Base-by-base conservation (phyloP, 2,797 vertebrate genomes). In the Carcharodon carcharias region DNA sequence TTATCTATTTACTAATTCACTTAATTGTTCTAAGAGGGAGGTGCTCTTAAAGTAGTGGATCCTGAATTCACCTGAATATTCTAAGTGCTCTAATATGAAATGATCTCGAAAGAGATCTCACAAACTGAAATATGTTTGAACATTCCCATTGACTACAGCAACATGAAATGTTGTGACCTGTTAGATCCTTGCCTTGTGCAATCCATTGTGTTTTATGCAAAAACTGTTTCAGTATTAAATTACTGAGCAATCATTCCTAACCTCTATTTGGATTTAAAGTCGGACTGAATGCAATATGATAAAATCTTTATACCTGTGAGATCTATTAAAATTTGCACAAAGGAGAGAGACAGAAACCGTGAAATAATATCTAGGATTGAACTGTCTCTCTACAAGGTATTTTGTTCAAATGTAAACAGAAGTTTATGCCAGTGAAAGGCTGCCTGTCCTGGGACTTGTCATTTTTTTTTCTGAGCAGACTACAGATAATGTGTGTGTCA, bases 401-500 rank as follows among this genome's bases (percentile, higher is more conserved):
- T 54, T 73, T 95, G 94, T 69, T 31, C 45, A 56, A 95, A 71
- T 56, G 67, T 95, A 73, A 73, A 73, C 89, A 6, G 45, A 35
- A 8, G 45, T 58, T 95, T 35, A 35, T 73, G 28, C 94, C 94
- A 95, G 50, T 54, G 69, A 95, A 73, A 73, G 69, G 12, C 89
- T 35, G 35, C 26, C 89, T 14, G 61, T 35, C 12, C 89, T 58
- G 56, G 56, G 89, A 92, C 67, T 56, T 95, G 69, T 77, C 69
- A 95, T 31, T 73, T 73, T 95, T 73, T 73, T 95, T 56, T 95
- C 69, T 56, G 45, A 73, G 94, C 94, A 67, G 45, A 31, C 35
- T 95, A n/a, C 45, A 9, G 23, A 67, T 50, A 71, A 77, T 73
- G 94, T 56, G 69, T 16, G 12, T 95, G 94, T 77, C 69, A 73